phyloP scores from a whole-genome alignment of 2,113 vertebrate species.

The Syngnathus typhle region DNA sequence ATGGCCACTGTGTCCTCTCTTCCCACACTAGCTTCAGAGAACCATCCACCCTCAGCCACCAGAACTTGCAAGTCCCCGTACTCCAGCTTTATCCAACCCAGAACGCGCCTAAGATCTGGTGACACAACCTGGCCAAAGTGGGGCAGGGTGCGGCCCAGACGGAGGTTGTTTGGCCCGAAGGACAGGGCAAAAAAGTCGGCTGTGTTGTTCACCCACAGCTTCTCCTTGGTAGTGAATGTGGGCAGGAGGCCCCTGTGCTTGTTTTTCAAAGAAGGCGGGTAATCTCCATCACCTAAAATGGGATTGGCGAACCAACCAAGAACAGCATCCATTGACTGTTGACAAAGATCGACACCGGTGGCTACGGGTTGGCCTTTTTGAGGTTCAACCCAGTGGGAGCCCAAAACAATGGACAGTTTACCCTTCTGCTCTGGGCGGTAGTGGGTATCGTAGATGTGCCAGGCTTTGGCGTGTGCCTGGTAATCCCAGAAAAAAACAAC shows the following conservation, averaged over 20 bases:
- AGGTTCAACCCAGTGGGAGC: constrained; percentile 94
- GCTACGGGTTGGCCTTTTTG: constrained; percentile 58
- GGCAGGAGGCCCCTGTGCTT: constrained; percentile 68
- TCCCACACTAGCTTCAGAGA: constrained; percentile 78
- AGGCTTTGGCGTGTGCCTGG: constrained; percentile 89
- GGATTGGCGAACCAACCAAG: constrained; percentile 93
- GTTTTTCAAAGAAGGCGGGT: constrained; percentile 77
- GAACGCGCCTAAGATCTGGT: constrained; percentile 76
- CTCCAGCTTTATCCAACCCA: constrained; percentile 88
- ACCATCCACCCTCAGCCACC: constrained; percentile 91
- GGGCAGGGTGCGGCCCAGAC: constrained; percentile 63
- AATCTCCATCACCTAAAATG: constrained; percentile 83
- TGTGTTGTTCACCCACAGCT: constrained; percentile 73
- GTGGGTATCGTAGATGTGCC: constrained; percentile 80
- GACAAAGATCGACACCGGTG: constrained; percentile 73
- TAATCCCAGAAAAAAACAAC: constrained; percentile 23
- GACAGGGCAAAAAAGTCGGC: constrained; percentile 95
- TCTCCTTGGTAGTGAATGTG: constrained; percentile 76
- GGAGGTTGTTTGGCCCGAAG: constrained; percentile 90
- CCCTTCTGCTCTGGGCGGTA: constrained; percentile 82
- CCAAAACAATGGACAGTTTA: constrained; percentile 83
- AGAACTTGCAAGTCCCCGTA: constrained; percentile 80
- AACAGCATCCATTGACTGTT: constrained; percentile 81
- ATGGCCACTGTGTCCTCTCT: constrained; percentile 86
- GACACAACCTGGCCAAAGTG: constrained; percentile 77